Conservation (phyloP, 2,113 vertebrate species). For the Eulemur macaco region DNA sequence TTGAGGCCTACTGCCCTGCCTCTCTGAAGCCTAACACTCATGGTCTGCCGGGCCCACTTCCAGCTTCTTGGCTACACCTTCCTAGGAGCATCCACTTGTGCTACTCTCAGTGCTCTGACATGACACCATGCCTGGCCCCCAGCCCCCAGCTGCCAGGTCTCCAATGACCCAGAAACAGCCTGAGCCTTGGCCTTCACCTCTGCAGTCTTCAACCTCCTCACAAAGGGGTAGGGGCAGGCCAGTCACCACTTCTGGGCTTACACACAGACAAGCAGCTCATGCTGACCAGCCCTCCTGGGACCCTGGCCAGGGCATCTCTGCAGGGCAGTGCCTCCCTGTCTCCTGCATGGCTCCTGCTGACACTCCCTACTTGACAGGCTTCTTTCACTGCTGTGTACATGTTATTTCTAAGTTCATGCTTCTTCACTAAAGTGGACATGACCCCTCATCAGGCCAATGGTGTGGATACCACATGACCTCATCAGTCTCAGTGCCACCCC, state of each 20-base stretch:
- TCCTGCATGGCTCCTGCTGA: not conserved
- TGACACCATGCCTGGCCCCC: not conserved
- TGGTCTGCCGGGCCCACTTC: not conserved
- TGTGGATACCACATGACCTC: not conserved
- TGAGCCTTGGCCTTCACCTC: not conserved
- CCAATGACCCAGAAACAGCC: not conserved
- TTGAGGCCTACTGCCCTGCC: no score
- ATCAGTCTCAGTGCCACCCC: not conserved
- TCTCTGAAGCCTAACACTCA: not conserved
- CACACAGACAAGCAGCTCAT: not conserved
- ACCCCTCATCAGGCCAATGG: not conserved
- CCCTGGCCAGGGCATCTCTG: not conserved
- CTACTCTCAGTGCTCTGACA: not conserved
- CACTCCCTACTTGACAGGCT: not conserved
- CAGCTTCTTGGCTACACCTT: not conserved
- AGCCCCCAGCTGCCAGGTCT: not conserved
- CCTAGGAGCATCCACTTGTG: accelerated
- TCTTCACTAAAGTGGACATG: not conserved
- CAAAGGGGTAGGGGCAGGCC: not conserved
- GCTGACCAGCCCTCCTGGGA: not conserved
- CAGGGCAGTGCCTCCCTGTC: not conserved
- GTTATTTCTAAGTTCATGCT: not conserved
- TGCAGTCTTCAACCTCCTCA: not conserved
- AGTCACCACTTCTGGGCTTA: not conserved
- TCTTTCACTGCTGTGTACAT: not conserved